phyloP scores from a whole-genome alignment of 35 echinoderm and acorn worm species.

The Lytechinus pictus region DNA sequence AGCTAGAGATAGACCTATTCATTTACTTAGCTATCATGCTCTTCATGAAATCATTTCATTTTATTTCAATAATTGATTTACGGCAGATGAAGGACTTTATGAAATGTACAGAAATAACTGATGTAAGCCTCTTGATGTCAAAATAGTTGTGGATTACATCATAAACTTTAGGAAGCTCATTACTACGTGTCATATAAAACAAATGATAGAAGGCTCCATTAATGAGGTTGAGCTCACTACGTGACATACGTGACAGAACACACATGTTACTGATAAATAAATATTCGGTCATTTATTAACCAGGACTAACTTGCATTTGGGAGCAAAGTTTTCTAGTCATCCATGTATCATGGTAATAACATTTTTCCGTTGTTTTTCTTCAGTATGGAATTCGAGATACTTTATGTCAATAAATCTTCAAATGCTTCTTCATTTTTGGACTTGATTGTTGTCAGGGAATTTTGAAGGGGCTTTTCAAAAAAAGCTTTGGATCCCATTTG shows the following conservation, averaged over 20 bases:
- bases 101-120: not conserved
- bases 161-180: not conserved
- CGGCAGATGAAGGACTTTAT: not conserved
- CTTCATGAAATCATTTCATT: not conserved
- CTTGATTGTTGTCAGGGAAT: not conserved
- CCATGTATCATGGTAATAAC: not conserved
- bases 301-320: not conserved
- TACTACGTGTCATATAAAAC: not conserved
- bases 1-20: not conserved
- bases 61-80: not conserved
- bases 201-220: not conserved
- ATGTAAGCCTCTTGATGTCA: not conserved
- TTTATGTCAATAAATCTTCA: not conserved
- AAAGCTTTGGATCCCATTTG: too few relatives aligned
- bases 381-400: not conserved
- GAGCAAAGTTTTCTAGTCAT: not conserved
- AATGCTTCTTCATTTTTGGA: not conserved
- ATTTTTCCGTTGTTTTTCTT: not conserved
- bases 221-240: not conserved
- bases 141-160: not conserved
- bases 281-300: not conserved
- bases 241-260: conserved; percentile 1
- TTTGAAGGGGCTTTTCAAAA: not conserved
- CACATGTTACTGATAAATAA: not conserved
- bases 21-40: not conserved